phyloP scores from a whole-genome alignment of 2,888 invertebrate genomes.

The Cephonodes hylas region DNA sequence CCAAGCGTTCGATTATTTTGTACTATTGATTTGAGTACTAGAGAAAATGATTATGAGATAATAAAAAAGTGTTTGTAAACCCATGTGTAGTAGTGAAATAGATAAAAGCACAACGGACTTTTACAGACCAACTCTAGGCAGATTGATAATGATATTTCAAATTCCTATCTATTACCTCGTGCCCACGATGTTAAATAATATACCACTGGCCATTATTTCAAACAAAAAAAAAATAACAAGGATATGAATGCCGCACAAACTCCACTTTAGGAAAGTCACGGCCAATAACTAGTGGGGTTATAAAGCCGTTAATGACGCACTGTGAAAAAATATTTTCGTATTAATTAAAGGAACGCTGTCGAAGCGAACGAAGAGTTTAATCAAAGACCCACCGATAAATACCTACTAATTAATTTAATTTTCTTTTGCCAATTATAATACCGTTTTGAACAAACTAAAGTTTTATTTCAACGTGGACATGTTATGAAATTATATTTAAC shows the following conservation, averaged over 20 bases:
- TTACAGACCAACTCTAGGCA: too few relatives aligned
- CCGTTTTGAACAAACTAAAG: conserved; percentile 22
- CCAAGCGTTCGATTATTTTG: background rate
- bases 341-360: conserved; percentile 48
- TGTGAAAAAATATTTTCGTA: conserved; percentile 34
- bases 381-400: conserved; percentile 54
- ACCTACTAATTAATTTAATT: conserved; percentile 53
- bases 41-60: too few relatives aligned
- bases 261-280: background rate
- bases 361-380: conserved; percentile 47
- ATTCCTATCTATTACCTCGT: too few relatives aligned
- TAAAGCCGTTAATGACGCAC: conserved; percentile 26
- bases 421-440: conserved; percentile 41
- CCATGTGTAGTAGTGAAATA: too few relatives aligned
- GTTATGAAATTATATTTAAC: background rate
- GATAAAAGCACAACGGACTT: too few relatives aligned
- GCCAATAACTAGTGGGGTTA: conserved; percentile 18
- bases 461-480: conserved; percentile 18
- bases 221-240: background rate
- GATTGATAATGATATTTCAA: too few relatives aligned
- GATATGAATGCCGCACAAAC: background rate
- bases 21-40: background rate
- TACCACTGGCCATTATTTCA: background rate
- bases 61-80: too few relatives aligned
- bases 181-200: background rate